These are phyloP conservation scores for Eupithecia pulchellata DNA, from an alignment of 2,888 invertebrate genomes.

Conservation along the genomic window DNA sequence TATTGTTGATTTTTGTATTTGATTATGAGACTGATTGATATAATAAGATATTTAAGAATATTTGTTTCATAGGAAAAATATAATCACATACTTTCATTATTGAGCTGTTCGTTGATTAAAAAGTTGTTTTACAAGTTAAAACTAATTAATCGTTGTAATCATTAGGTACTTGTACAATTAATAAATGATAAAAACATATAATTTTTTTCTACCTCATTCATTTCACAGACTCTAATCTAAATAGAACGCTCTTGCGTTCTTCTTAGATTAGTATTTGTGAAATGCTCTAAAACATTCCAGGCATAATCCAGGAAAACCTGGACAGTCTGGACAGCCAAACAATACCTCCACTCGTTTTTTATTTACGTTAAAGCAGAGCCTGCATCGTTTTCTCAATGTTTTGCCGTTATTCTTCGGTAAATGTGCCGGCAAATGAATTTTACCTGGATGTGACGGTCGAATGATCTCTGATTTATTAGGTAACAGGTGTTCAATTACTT, in stretches of 20 bases:
- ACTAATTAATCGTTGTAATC: conserved; percentile 16
- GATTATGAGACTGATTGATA: conserved; percentile 28
- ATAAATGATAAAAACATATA: conserved; percentile 22
- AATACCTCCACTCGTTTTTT: conserved; percentile 35
- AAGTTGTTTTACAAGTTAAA: conserved; percentile 16
- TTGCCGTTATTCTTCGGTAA: conserved; percentile 33
- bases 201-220: conserved; percentile 18
- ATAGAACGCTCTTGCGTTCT: conserved; percentile 18
- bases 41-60: conserved; percentile 20
- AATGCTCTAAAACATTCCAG: conserved; percentile 34
- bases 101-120: conserved; percentile 28
- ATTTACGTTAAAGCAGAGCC: conserved; percentile 29
- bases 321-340: conserved; percentile 39
- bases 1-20: conserved; percentile 33
- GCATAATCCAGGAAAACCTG: conserved; percentile 41
- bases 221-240: conserved; percentile 12
- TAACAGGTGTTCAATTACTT: conserved; percentile 33
- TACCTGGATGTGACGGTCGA: conserved; percentile 29
- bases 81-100: conserved; percentile 27
- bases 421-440: conserved; percentile 34
- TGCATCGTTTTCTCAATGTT: conserved; percentile 36
- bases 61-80: conserved; percentile 25
- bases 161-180: conserved; percentile 18
- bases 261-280: conserved; percentile 33
- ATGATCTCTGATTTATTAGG: conserved; percentile 32